These are phyloP conservation scores for Antheraea mylitta DNA, from an alignment of 1,140 invertebrate species.

Conservation along the genomic window DNA sequence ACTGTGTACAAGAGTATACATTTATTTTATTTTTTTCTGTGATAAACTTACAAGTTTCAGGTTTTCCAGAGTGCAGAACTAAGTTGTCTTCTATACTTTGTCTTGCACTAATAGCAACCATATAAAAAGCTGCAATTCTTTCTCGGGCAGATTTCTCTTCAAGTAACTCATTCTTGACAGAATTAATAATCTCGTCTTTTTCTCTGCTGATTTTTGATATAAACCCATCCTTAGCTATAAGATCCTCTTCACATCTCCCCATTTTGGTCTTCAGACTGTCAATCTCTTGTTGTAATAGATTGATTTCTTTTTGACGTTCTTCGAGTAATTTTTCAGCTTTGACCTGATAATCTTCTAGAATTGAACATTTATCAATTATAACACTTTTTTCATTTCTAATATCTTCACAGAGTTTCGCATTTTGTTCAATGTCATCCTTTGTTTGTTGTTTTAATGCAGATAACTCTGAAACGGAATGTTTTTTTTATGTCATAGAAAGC, in stretches of 20 bases:
- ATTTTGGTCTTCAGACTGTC: constrained; percentile 23
- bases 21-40: no score
- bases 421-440: constrained; percentile 25
- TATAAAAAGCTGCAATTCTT: constrained; percentile 25
- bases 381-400: constrained; percentile 34
- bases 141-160: constrained; percentile 32
- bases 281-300: constrained; percentile 32
- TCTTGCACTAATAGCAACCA: background rate
- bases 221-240: constrained; percentile 33
- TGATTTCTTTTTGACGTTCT: constrained; percentile 42
- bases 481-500: no score
- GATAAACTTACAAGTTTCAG: constrained; percentile 45
- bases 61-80: constrained; percentile 36
- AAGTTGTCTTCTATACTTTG: constrained; percentile 28
- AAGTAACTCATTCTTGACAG: constrained; percentile 37
- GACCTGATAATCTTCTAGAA: constrained; percentile 40
- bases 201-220: constrained; percentile 34
- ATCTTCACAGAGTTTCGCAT: constrained; percentile 25
- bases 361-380: constrained; percentile 37
- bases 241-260: constrained; percentile 16
- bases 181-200: constrained; percentile 38
- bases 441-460: constrained; percentile 33
- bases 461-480: constrained; percentile 34
- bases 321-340: constrained; percentile 41
- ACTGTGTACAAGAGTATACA: no score